phyloP scores from a whole-genome alignment of 1,140 invertebrate genomes.

The Macrocentrus cingulum region DNA sequence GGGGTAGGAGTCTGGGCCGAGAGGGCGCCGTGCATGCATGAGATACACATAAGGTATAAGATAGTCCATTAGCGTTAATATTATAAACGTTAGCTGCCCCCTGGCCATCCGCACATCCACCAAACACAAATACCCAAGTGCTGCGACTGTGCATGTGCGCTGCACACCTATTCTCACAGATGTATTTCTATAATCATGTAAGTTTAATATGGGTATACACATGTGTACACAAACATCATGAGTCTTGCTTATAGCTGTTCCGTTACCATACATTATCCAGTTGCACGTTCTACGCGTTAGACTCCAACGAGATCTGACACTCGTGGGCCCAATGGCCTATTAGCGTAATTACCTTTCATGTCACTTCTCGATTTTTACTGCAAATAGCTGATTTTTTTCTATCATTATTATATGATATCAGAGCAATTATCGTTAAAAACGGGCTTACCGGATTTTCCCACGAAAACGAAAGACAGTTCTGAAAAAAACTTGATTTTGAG shows the following conservation, averaged over 20 bases:
- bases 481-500: too few species aligned
- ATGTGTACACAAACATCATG: conserved; percentile 17
- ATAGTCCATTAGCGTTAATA: conserved; percentile 62
- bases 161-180: too few species aligned
- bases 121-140: conserved; percentile 29
- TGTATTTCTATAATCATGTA: neutral
- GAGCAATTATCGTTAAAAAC: neutral
- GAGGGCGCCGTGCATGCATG: conserved; percentile 14
- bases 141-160: too few species aligned
- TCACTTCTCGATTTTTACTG: neutral
- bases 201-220: neutral
- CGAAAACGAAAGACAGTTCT: too few species aligned
- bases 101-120: conserved; percentile 55
- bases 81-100: conserved; percentile 61
- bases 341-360: conserved; percentile 9
- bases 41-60: conserved; percentile 56
- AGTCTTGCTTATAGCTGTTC: conserved; percentile 33
- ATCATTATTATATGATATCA: too few species aligned
- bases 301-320: conserved; percentile 22
- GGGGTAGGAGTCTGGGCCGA: neutral
- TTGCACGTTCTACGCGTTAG: conserved; percentile 9
- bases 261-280: conserved; percentile 31
- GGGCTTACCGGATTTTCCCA: too few species aligned
- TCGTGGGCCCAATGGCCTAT: conserved; percentile 18
- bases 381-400: neutral